Evolutionary conservation across 2,113 vertebrate genomes (phyloP).

Genomic region (Eidolon helvum): DNA sequence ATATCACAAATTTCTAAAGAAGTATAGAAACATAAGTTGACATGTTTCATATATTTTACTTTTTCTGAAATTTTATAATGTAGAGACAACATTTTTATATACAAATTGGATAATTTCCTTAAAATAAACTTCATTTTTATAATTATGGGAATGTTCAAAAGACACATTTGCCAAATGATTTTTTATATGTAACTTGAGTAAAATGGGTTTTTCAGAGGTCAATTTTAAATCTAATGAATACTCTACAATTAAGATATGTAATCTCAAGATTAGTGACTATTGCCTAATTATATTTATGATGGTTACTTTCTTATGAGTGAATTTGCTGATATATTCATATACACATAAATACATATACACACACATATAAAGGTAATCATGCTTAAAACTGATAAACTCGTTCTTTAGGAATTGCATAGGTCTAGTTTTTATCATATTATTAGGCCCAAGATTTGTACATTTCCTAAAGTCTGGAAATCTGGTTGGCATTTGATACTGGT

Average conservation of each 20-base stretch:
- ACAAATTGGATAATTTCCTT: not conserved
- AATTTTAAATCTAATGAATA: not conserved
- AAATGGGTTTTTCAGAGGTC: not conserved
- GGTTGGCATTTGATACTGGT: not conserved
- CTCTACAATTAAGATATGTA: not conserved
- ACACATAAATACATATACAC: not conserved
- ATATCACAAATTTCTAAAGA: not conserved
- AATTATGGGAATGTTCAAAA: not conserved
- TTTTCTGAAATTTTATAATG: not conserved
- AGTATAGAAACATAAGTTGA: not conserved
- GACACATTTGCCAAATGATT: not conserved
- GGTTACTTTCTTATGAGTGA: not conserved
- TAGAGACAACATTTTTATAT: not conserved
- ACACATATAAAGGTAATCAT: not conserved
- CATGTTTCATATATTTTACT: not conserved
- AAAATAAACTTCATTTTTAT: not conserved
- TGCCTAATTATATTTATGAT: not conserved
- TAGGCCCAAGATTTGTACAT: not conserved
- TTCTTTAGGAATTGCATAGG: not conserved
- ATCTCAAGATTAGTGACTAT: not conserved
- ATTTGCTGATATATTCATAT: not conserved
- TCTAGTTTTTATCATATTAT: not conserved
- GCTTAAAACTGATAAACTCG: not conserved
- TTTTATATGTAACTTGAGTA: not conserved
- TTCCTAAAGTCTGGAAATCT: not conserved